Evolutionary conservation across 2,113 vertebrate species (phyloP), one percentile per base, ranked within the genome.

Genomic region (Stercorarius parasiticus): DNA sequence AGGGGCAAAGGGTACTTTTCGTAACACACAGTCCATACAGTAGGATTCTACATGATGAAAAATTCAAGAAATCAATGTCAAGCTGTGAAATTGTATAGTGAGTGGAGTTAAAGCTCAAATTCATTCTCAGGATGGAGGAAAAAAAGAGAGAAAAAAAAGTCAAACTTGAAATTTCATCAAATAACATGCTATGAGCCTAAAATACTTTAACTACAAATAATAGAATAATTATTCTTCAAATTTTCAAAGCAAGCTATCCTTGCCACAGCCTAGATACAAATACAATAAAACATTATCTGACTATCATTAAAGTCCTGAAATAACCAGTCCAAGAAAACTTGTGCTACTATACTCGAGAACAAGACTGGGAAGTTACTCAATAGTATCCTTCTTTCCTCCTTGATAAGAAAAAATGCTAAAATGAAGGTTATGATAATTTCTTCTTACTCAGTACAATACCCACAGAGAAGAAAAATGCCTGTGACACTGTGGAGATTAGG

Each of bases 401-500:
- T 70, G 66, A 50, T 53, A 70, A 32, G 49, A 76, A 82, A 89
- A 91, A 79, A 74, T 47, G 25, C 53, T 62, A 83, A 43, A 36
- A 64, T 62, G n/a, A 90, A 47, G 38, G n/a, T 86, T 92, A 67
- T 43, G 30, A 80, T 30, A 67, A 8, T 52, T 81, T 81, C 71
- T 93, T 90, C 49, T 50, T 86, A 72, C 61, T 64, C 29, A 18
- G 42, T 95, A 62, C 67, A 67, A 90, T 92, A 83, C 38, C 26
- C 29, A 90, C 25, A 67, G 64, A 93, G 53, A 90, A 26, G 18
- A 90, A 90, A 53, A 92, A 73, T 82, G 78, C 53, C 85, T 81
- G n/a, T 90, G 90, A 96, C 85, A 50, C 82, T 74, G 47, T 47
- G 79, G 90, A 96, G 76, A 90, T 92, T 81, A 94, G 73, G 53